These are phyloP conservation scores for Sisyra terminalis DNA, from an alignment of 2,888 invertebrate genomes.

Conservation along the genomic window DNA sequence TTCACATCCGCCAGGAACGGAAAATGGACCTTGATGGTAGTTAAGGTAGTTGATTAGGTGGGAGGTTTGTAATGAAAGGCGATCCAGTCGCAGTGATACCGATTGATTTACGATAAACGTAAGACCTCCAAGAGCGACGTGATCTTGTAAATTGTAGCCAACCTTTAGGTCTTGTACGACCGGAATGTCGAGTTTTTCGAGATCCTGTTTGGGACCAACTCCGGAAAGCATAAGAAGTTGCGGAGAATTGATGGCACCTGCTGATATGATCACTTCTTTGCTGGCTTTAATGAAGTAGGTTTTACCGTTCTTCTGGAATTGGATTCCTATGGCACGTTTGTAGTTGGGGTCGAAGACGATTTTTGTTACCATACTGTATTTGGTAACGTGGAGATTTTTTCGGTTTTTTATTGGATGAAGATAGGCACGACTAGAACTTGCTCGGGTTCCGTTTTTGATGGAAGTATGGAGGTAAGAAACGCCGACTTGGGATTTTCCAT, in stretches of 20 bases:
- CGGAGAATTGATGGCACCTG: conserved; percentile 52
- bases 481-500: conserved; percentile 36
- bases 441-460: conserved; percentile 29
- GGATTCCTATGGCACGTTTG: conserved; percentile 27
- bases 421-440: conserved; percentile 33
- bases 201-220: conserved; percentile 30
- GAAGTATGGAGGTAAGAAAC: conserved; percentile 35
- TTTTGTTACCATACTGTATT: conserved; percentile 30
- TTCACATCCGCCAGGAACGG: conserved; percentile 47
- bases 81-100: conserved; percentile 23
- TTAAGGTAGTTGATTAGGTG: conserved; percentile 21
- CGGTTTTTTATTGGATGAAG: conserved; percentile 28
- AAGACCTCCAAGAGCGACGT: conserved; percentile 45
- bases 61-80: conserved; percentile 17
- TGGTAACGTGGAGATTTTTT: conserved; percentile 33
- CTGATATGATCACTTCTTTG: conserved; percentile 42
- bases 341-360: conserved; percentile 27
- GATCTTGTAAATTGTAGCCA: conserved; percentile 35
- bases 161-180: conserved; percentile 33
- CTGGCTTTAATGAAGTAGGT: conserved; percentile 25
- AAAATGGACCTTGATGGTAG: conserved; percentile 28
- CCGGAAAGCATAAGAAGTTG: conserved; percentile 65
- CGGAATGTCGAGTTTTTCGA: conserved; percentile 23
- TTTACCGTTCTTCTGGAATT: conserved; percentile 23
- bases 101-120: conserved; percentile 42